Percentiles rank a stretch among this genome's conserved stretches.
These are phyloP conservation scores for Chaenocephalus aceratus DNA, from an alignment of 2,113 vertebrate species.

Conservation along the genomic window DNA sequence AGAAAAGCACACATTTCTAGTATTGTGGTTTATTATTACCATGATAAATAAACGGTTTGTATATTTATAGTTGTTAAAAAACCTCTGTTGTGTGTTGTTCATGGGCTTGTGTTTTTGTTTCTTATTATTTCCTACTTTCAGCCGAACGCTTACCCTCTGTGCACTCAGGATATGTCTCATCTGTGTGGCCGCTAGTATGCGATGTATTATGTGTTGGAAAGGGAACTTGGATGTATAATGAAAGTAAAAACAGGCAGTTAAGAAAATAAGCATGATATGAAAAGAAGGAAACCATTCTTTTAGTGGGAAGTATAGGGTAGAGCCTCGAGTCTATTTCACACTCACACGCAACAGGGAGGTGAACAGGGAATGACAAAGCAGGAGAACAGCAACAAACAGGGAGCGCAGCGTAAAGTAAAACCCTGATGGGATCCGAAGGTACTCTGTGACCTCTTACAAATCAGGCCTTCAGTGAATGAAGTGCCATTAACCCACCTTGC, in stretches of 20 bases:
- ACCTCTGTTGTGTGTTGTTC: background rate
- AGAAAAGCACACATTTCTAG: constrained; percentile 3
- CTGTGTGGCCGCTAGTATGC: constrained; percentile 4
- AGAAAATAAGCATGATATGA: constrained; percentile 33
- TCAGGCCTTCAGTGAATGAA: constrained; percentile 18
- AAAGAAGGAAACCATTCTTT: constrained; percentile 49
- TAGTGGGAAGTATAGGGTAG: constrained; percentile 1
- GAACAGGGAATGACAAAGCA: constrained; percentile 33
- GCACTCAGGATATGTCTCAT: constrained; percentile 28
- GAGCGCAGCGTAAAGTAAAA: constrained; percentile 40
- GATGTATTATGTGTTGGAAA: constrained; percentile 11
- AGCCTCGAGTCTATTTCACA: constrained; percentile 35
- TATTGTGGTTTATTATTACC: background rate
- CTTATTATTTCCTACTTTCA: constrained; percentile 38
- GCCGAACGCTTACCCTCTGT: background rate
- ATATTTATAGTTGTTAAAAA: background rate
- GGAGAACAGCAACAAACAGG: constrained; percentile 25
- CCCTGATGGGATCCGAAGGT: constrained; percentile 43
- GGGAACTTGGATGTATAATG: constrained; percentile 17
- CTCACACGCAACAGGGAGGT: constrained; percentile 28
- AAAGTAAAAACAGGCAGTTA: constrained; percentile 54
- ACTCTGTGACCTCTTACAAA: constrained; percentile 59
- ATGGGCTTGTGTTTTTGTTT: background rate
- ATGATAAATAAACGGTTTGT: too few species aligned
- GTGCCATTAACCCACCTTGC: constrained; percentile 16